These are phyloP conservation scores for Dasyprocta punctata DNA, from an alignment of 2,113 vertebrate genomes.

Conservation along the genomic window DNA sequence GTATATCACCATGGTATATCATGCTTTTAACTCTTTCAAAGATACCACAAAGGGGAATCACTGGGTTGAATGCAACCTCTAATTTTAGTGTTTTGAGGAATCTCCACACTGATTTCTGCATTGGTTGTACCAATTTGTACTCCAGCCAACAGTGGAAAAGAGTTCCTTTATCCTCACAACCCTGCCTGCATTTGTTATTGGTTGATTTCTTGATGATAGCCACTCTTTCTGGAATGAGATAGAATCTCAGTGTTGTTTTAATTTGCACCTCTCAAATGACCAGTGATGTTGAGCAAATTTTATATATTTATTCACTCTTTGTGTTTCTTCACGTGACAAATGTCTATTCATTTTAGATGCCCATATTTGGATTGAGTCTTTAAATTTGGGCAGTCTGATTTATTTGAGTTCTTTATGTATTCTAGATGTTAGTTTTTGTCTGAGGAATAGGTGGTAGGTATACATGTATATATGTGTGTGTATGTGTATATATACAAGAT, in stretches of 20 bases:
- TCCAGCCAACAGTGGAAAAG: background rate
- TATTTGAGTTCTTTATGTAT: background rate
- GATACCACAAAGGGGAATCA: background rate
- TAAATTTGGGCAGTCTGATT: background rate
- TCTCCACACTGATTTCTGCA: background rate
- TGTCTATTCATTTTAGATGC: background rate
- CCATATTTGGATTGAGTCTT: background rate
- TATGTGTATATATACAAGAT: no score
- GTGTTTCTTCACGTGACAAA: background rate
- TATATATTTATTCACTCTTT: background rate
- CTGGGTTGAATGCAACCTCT: background rate
- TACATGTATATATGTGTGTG: no score
- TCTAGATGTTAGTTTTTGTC: background rate
- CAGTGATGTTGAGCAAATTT: background rate
- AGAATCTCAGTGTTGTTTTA: background rate
- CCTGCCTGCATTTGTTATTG: background rate
- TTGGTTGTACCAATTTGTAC: background rate
- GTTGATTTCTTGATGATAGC: background rate
- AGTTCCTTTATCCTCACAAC: background rate
- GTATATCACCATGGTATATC: background rate
- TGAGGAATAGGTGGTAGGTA: background rate
- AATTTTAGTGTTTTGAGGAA: background rate
- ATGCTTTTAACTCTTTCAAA: background rate
- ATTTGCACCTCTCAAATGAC: background rate
- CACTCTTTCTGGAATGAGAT: background rate